Evolutionary conservation across 2,888 invertebrate genomes (phyloP), one percentile per base, ranked within the genome.

Genomic region (Heliconius ethilla): DNA sequence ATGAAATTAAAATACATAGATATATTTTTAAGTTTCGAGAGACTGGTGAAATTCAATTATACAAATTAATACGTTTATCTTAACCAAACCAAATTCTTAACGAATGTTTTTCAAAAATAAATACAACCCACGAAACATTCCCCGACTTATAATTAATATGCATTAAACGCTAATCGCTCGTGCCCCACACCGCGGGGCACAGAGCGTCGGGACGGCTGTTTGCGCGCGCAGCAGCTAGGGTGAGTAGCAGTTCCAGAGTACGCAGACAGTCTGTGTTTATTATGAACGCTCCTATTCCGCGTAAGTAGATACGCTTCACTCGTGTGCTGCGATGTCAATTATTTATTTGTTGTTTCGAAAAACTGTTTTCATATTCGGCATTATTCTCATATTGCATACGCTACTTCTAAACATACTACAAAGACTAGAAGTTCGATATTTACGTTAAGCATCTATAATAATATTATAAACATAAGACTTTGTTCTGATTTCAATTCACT

Each of bases 181-280:
- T 82, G 37, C 2, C 78, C 37, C 66, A 25, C 25, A 82, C 81
- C 83, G 76, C 51, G 79, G 80, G 75, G 79, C 72, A 82, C 81
- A 82, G 82, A 81, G 83, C 80, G 85, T 83, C 85, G 86, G 85
- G 85, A 80, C 81, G 75, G 27, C 67, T 76, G 63, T 66, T 18
- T 90, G 91, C 91, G 91, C 91, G 91, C 91, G 91, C 91, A 89
- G 11, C 83, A 29, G 75, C 80, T 86, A 85, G 87, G 84, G 83
- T 82, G 83, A 82, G 82, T 80, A 82, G 80, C 78, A 78, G 79
- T 78, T 77, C 79, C 73, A 81, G 79, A 72, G 76, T 79, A 76
- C 72, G 67, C 70, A 78, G 78, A 81, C 81, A 75, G 78, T 77
- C 80, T 80, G 79, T 77, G 37, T 79, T 81, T 78, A 81, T 81